A percentile compares a stretch with the other conserved stretches of the same genome.
These are phyloP conservation scores for Hypomesus transpacificus DNA, from an alignment of 2,113 vertebrate genomes.

Conservation along the genomic window DNA sequence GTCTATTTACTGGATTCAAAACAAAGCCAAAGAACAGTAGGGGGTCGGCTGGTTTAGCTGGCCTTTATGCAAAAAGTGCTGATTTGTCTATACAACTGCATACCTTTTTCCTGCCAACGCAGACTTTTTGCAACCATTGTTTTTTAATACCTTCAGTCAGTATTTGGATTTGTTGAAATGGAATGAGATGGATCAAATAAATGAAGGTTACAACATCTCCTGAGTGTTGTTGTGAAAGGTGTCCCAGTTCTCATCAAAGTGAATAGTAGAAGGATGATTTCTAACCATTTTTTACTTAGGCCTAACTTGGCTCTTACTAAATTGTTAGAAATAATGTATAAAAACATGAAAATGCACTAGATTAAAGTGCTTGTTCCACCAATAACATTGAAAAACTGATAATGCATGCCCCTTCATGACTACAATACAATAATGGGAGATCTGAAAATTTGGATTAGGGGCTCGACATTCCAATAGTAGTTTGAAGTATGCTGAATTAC, in stretches of 20 bases:
- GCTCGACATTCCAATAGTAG: not conserved
- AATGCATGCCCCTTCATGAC: no score
- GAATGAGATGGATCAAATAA: conserved; percentile 3
- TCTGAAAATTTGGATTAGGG: not conserved
- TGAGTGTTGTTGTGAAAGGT: not conserved
- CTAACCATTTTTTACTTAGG: no score
- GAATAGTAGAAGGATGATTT: no score
- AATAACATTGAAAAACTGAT: no score
- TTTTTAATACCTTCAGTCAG: conserved; percentile 43
- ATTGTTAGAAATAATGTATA: no score
- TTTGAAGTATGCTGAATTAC: not conserved
- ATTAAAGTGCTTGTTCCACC: no score
- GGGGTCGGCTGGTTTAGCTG: conserved; percentile 37
- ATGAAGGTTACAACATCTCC: not conserved
- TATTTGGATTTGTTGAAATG: conserved; percentile 14
- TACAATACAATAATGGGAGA: no score
- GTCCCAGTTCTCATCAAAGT: not conserved
- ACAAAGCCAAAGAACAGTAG: conserved; percentile 38
- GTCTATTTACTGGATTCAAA: conserved; percentile 22
- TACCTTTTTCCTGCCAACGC: conserved; percentile 47
- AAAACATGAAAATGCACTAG: no score
- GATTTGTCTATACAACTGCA: conserved; percentile 48
- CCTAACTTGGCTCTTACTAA: no score
- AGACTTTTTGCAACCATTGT: conserved; percentile 13
- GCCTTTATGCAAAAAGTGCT: conserved; percentile 66